Percentiles rank a stretch among this genome's conserved stretches.
Conservation (phyloP, 1,140 invertebrate genomes). For the Drosophila ogumai region DNA sequence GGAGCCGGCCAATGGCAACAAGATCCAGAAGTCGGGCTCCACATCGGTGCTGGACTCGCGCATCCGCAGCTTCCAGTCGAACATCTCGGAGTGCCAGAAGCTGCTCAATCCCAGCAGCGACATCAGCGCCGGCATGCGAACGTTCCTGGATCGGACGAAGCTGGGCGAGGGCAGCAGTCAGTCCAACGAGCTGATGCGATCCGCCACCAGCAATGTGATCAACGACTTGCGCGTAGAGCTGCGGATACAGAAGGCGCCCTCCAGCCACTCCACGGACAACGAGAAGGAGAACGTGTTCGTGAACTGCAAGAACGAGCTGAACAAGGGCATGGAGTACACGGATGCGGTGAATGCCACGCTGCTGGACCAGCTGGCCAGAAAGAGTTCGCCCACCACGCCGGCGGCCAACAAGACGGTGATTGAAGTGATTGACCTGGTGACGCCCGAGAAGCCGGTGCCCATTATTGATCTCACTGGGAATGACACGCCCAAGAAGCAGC, state of each 20-base stretch:
- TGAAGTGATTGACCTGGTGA: constrained; percentile 80
- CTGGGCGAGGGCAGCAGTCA: constrained; percentile 51
- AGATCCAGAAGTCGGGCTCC: constrained; percentile 93
- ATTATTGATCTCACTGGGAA: constrained; percentile 75
- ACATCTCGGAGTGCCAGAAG: constrained; percentile 95
- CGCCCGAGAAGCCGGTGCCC: constrained; percentile 69
- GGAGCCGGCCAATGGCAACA: constrained; percentile 86
- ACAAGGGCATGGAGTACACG: constrained; percentile 83
- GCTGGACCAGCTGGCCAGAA: constrained; percentile 69
- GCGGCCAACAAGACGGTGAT: constrained; percentile 70
- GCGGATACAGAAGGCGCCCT: constrained; percentile 74
- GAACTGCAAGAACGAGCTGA: constrained; percentile 81
- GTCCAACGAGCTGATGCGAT: constrained; percentile 69
- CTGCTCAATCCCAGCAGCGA: constrained; percentile 92
- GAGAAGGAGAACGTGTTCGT: constrained; percentile 84
- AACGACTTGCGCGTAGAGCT: constrained; percentile 78
- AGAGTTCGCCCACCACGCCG: constrained; percentile 68
- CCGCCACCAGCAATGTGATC: constrained; percentile 77
- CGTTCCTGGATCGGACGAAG: constrained; percentile 86
- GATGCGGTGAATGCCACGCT: constrained; percentile 81
- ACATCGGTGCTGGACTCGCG: constrained; percentile 93
- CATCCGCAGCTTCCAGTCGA: constrained; percentile 92
- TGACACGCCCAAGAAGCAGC: constrained; percentile 60
- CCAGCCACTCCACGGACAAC: constrained; percentile 77
- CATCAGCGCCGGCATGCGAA: constrained; percentile 91